A percentile compares a stretch with the other conserved stretches of the same genome.
Evolutionary conservation across 2,888 invertebrate species (phyloP).

Genomic region (Calameuta idolon): DNA sequence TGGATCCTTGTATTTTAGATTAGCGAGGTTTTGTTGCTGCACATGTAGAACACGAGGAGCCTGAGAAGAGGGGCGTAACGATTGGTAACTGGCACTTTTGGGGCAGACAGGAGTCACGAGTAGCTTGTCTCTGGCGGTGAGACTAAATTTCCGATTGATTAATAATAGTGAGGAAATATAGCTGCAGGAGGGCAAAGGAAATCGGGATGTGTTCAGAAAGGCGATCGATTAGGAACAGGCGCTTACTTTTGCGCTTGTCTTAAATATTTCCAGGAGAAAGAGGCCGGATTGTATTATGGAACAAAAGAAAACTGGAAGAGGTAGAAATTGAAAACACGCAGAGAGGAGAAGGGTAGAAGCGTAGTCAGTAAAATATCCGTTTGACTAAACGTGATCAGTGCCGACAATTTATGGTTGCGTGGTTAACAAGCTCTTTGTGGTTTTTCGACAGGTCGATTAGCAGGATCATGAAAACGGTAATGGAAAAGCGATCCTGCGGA

Average conservation of each 20-base stretch:
- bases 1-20: neutral
- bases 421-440: neutral
- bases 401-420: neutral
- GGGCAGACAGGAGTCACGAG: neutral
- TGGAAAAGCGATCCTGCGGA: neutral
- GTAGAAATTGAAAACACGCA: neutral
- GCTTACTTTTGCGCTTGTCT: neutral
- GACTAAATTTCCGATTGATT: neutral
- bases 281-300: neutral
- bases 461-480: neutral
- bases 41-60: neutral
- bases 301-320: neutral
- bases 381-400: neutral
- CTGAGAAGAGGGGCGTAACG: neutral
- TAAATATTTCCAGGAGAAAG: neutral
- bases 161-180: neutral
- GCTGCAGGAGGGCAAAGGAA: neutral
- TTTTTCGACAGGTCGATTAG: neutral
- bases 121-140: neutral
- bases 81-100: neutral
- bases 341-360: neutral
- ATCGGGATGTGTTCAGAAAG: neutral
- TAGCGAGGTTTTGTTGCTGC: neutral
- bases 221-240: neutral
- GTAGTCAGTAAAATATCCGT: neutral